Conservation (phyloP, 1,140 invertebrate species). For the Neoseiulus cucumeris region DNA sequence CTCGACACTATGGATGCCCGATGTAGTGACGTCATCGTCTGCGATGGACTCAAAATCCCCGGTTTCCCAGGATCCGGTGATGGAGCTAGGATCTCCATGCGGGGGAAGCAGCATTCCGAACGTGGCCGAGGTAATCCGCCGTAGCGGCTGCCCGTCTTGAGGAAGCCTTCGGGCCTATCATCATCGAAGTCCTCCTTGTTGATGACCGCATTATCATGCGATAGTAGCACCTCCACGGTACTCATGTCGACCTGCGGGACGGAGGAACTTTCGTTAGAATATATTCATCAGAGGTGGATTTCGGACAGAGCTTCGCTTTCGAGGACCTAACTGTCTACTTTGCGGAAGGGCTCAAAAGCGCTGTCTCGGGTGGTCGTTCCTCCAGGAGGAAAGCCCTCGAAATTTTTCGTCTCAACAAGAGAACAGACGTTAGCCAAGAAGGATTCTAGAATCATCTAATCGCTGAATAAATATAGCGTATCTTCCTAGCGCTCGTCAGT, state of each 20-base stretch:
- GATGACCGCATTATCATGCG: conserved; percentile 3
- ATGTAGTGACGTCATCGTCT: conserved; percentile 3
- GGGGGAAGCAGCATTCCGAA: conserved; percentile 19
- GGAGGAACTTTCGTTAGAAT: background rate
- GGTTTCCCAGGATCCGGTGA: conserved; percentile 1
- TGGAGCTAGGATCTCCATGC: conserved; percentile 14
- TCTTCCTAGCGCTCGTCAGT: too few relatives aligned
- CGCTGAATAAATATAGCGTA: too few relatives aligned
- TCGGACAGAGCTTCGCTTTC: too few relatives aligned
- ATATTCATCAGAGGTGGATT: too few relatives aligned
- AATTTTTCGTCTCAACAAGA: too few relatives aligned
- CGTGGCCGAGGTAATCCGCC: conserved; percentile 16
- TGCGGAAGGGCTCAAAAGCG: too few relatives aligned
- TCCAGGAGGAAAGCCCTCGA: too few relatives aligned
- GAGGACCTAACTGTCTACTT: too few relatives aligned
- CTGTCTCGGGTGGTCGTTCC: too few relatives aligned
- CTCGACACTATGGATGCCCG: background rate
- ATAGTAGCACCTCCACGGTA: conserved; percentile 18
- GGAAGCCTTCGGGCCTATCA: conserved; percentile 9
- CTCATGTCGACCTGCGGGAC: conserved; percentile 18
- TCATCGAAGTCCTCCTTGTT: conserved; percentile 10
- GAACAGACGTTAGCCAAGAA: too few relatives aligned
- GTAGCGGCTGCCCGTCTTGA: conserved; percentile 15
- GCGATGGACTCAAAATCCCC: background rate
- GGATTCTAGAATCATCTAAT: too few relatives aligned